Conservation (phyloP, 2,113 vertebrate species). For the Nothocercus julius region DNA sequence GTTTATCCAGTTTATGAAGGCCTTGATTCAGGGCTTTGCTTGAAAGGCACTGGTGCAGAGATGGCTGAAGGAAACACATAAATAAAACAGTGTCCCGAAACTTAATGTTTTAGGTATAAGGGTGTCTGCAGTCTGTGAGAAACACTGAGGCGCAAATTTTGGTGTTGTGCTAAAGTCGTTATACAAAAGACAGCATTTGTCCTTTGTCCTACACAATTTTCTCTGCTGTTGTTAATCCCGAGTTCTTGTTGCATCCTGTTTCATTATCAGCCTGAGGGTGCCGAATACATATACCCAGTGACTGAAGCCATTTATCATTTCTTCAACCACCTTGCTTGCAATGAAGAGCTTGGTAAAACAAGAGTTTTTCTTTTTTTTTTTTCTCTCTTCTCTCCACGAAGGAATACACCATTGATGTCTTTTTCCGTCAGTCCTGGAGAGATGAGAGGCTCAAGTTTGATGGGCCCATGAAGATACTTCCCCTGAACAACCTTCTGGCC, state of each 20-base stretch:
- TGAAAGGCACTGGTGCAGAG: background rate
- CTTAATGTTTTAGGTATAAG: background rate
- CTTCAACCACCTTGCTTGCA: background rate
- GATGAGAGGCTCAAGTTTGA: conserved; percentile 95
- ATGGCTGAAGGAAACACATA: background rate
- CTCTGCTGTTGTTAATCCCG: background rate
- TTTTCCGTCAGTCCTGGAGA: conserved; percentile 97
- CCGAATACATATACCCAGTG: background rate
- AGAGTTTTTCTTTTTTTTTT: background rate
- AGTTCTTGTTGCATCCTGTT: background rate
- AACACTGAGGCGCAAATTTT: background rate
- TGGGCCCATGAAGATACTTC: conserved; percentile 96
- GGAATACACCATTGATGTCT: conserved; percentile 99
- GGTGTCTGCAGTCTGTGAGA: background rate
- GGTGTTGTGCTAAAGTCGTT: accelerated
- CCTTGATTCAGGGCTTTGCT: background rate
- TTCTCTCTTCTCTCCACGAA: conserved; percentile 59
- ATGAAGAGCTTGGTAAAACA: background rate
- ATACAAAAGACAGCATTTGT: background rate
- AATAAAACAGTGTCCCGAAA: background rate
- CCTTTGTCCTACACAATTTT: background rate
- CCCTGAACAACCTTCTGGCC: conserved; percentile 96
- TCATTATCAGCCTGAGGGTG: background rate
- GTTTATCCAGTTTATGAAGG: background rate
- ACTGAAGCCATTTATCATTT: accelerated